phyloP scores from a whole-genome alignment of 1,140 invertebrate genomes.

The Brachionus koreanus region DNA sequence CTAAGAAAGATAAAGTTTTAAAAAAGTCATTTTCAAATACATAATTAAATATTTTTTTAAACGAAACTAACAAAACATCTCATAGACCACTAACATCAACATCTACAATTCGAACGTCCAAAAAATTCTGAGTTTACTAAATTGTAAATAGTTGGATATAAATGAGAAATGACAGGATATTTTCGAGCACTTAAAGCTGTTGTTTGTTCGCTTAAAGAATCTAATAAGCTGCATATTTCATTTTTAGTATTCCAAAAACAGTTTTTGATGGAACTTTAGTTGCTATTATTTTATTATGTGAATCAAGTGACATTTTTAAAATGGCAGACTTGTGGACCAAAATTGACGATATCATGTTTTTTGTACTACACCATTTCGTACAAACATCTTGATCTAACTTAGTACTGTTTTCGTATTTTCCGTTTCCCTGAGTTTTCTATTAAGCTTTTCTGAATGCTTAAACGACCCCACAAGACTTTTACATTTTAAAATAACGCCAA shows the following conservation, averaged over 20 bases:
- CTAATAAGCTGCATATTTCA: background rate
- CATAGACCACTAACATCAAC: background rate
- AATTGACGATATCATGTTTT: too few species aligned
- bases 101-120: background rate
- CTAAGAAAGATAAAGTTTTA: background rate
- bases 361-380: too few species aligned
- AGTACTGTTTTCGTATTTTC: too few species aligned
- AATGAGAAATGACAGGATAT: background rate
- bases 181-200: background rate
- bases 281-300: too few species aligned
- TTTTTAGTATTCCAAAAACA: conserved; percentile 66
- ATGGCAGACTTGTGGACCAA: too few species aligned
- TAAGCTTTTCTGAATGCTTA: too few species aligned
- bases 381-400: too few species aligned
- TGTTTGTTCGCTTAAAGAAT: background rate
- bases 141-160: background rate
- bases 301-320: too few species aligned
- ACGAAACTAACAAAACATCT: background rate
- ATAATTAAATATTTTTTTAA: background rate
- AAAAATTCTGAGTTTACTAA: background rate
- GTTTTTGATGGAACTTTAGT: too few species aligned
- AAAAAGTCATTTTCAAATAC: background rate
- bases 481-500: too few species aligned
- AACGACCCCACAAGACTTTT: too few species aligned
- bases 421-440: too few species aligned